Evolutionary conservation across 1,140 invertebrate genomes (phyloP), one percentile per base, ranked within the genome.

Genomic region (Cyclargus thomasi): DNA sequence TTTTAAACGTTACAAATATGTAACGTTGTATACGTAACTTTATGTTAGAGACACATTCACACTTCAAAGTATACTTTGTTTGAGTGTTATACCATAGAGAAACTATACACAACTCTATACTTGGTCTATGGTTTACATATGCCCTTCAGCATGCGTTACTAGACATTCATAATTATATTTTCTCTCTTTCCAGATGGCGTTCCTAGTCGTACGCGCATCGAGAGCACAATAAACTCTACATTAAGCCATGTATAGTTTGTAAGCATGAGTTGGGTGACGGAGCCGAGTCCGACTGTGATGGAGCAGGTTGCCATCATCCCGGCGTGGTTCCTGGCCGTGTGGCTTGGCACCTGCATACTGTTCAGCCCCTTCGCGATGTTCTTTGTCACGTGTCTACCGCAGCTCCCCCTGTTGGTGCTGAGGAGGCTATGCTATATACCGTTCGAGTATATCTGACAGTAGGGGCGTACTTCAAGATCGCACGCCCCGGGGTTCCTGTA

Each of bases 341-440:
- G 91, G 88, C 74, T 91, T 53, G 85, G 86, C 11, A 82, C 85
- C 10, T 90, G 90, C 69, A 82, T 92, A 68, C 78, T 92, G 4
- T 89, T 91, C 67, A 92, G 90, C 65, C 91, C 91, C 47, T 85
- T 92, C 73, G 90, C 91, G 64, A 81, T 92, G 72, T 91, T 92
- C 69, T 90, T 92, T 63, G 84, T 92, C 53, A 73, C 90, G 17
- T 91, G 88, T 72, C 76, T 92, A 18, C 91, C 91, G 10, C 90
- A 92, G 70, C 75, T 92, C 68, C 91, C 91, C 18, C 82, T 92
- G 64, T 70, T 92, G 73, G 83, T 92, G 64, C 78, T 92, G 64
- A 79, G 91, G 65, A 83, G 91, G 72, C 83, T 90, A 29, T 91
- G 90, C 69, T 86, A 92, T 78, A 91, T 92, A 81, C 91, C 91